Evolutionary conservation across 1,140 invertebrate genomes (phyloP).

Genomic region (Zaprionus africanus): DNA sequence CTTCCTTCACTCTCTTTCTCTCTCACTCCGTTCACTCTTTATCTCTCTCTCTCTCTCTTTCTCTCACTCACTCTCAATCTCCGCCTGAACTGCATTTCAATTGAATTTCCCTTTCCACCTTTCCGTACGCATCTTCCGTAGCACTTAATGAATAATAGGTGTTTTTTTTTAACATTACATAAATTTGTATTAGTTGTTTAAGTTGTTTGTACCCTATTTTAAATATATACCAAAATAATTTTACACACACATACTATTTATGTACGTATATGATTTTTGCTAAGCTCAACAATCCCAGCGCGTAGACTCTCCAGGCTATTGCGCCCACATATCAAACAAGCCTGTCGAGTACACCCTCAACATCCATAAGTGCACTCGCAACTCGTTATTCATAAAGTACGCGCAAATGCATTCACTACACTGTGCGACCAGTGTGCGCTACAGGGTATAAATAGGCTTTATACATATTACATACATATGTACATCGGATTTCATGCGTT

Average conservation of each 20-base stretch:
- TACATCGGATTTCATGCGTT: slow-evolving; percentile 23
- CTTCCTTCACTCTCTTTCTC: neutral
- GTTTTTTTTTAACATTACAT: slow-evolving; percentile 61
- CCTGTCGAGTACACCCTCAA: slow-evolving; percentile 3
- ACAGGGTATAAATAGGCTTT: neutral
- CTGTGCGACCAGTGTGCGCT: neutral
- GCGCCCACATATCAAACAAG: neutral
- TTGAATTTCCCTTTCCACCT: neutral
- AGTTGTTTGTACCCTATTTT: slow-evolving; percentile 50
- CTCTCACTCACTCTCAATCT: slow-evolving; percentile 1
- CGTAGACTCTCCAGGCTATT: neutral
- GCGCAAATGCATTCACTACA: neutral
- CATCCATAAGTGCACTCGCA: slow-evolving; percentile 13
- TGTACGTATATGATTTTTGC: slow-evolving; percentile 11
- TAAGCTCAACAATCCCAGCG: neutral
- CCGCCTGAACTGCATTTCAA: neutral
- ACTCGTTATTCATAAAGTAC: slow-evolving; percentile 3
- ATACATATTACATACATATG: neutral
- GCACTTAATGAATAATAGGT: slow-evolving; percentile 54
- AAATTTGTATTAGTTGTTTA: slow-evolving; percentile 66
- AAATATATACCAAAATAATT: slow-evolving; percentile 59
- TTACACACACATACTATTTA: neutral
- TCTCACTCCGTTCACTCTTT: slow-evolving; percentile 4
- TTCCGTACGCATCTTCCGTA: slow-evolving; percentile 5
- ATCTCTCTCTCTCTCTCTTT: slow-evolving; percentile 1